Conservation (phyloP, 2,888 invertebrate species). For the Nipponacmea schrenckii region DNA sequence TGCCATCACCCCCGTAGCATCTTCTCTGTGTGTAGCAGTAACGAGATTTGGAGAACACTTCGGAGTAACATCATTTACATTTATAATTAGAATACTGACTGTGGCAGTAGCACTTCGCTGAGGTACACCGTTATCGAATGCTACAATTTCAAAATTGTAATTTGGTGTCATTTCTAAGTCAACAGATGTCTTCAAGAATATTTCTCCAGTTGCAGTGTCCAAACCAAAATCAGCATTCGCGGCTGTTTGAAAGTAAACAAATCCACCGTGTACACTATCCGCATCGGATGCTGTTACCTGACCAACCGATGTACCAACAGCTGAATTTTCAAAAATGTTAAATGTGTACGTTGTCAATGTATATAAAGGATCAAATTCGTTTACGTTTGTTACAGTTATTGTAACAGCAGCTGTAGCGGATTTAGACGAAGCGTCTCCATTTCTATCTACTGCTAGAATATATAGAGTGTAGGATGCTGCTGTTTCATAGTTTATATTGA, state of each 20-base stretch:
- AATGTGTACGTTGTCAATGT: slow-evolving; percentile 27
- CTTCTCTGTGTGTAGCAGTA: slow-evolving; percentile 30
- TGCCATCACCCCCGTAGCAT: slow-evolving; percentile 25
- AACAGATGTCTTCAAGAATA: slow-evolving; percentile 12
- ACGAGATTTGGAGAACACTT: slow-evolving; percentile 28
- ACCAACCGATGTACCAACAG: slow-evolving; percentile 30
- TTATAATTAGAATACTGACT: slow-evolving; percentile 35
- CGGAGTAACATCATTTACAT: slow-evolving; percentile 43
- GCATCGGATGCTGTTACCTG: slow-evolving; percentile 42
- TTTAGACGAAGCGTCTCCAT: slow-evolving; percentile 37
- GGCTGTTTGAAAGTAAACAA: neutral
- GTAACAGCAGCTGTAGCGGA: slow-evolving; percentile 26
- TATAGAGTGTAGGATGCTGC: slow-evolving; percentile 38
- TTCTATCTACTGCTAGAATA: slow-evolving; percentile 44
- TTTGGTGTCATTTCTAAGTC: slow-evolving; percentile 22
- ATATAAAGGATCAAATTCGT: slow-evolving; percentile 39
- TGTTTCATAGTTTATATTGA: slow-evolving; percentile 50
- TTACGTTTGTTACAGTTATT: slow-evolving; percentile 38
- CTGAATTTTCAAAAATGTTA: slow-evolving; percentile 30
- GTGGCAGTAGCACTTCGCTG: slow-evolving; percentile 31
- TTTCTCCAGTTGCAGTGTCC: slow-evolving; percentile 13
- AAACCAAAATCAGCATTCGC: slow-evolving; percentile 4
- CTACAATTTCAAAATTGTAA: slow-evolving; percentile 15
- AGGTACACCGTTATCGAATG: slow-evolving; percentile 25
- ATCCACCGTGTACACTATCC: slow-evolving; percentile 30